Percentiles rank a stretch among this genome's conserved stretches.
These are phyloP conservation scores for Bursaphelenchus mucronatus DNA, from an alignment of 1,140 invertebrate genomes.

Conservation along the genomic window DNA sequence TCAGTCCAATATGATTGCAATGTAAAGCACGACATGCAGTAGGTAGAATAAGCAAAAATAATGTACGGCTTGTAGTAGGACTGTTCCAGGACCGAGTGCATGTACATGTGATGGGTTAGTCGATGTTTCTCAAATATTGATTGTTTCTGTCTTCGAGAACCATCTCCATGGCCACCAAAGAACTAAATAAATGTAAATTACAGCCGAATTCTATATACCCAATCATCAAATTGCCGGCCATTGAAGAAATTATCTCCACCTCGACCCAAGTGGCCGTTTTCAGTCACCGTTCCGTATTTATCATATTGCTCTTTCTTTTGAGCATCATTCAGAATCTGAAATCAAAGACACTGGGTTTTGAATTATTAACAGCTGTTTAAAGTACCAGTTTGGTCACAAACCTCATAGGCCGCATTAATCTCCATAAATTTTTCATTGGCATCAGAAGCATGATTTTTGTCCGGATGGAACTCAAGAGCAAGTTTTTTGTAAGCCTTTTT, in stretches of 20 bases:
- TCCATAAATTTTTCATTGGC: constrained; percentile 52
- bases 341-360: not conserved
- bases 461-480: constrained; percentile 58
- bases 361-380: not conserved
- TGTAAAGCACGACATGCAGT: constrained; percentile 45
- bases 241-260: constrained; percentile 4
- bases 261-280: not conserved
- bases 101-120: constrained; percentile 45
- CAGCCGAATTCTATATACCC: constrained; percentile 27
- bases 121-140: constrained; percentile 49
- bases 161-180: constrained; percentile 44
- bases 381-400: constrained; percentile 23
- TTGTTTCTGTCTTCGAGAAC: constrained; percentile 19
- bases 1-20: constrained; percentile 48
- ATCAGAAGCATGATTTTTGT: constrained; percentile 51
- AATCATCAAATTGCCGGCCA: constrained; percentile 32
- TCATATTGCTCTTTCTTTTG: constrained; percentile 49
- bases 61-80: constrained; percentile 50
- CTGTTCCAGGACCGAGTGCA: constrained; percentile 43
- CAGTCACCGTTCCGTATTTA: constrained; percentile 37
- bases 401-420: constrained; percentile 54
- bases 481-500: constrained; percentile 57
- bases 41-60: constrained; percentile 53
- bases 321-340: constrained; percentile 49
- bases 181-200: constrained; percentile 37